Evolutionary conservation across 2,888 invertebrate genomes (phyloP).

Genomic region (Timema podura): DNA sequence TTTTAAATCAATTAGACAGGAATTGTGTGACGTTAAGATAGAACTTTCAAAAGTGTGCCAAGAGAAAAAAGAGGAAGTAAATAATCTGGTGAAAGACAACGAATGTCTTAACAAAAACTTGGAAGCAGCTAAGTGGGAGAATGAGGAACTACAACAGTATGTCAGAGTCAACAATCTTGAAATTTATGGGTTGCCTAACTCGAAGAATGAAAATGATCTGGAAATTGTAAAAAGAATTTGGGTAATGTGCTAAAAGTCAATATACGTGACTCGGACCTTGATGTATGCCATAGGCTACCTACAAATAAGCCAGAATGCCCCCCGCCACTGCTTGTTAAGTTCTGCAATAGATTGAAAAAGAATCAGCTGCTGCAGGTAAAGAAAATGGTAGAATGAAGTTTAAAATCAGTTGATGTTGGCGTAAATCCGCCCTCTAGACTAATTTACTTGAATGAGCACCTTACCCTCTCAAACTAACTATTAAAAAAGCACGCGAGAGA

Average conservation of each 20-base stretch:
- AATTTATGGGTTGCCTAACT: background rate
- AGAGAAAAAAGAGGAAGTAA: background rate
- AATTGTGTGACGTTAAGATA: background rate
- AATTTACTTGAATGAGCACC: background rate
- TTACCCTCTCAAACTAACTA: conserved; percentile 14
- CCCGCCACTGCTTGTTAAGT: background rate
- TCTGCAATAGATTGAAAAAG: background rate
- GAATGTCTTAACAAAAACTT: background rate
- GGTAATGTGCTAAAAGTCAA: background rate
- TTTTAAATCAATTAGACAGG: background rate
- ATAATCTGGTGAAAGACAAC: background rate
- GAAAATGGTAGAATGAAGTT: background rate
- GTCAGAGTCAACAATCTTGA: background rate
- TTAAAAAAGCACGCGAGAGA: conserved; percentile 19
- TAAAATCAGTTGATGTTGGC: background rate
- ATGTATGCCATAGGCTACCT: background rate
- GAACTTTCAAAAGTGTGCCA: background rate
- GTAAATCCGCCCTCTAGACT: background rate
- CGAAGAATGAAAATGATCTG: background rate
- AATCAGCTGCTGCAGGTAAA: background rate
- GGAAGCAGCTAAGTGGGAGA: background rate
- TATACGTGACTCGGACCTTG: background rate
- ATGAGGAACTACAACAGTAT: background rate
- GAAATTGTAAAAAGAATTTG: background rate
- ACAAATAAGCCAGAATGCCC: background rate